Percentiles rank a stretch among this genome's conserved stretches.
These are phyloP conservation scores for Hartigia nigra DNA, from an alignment of 2,888 invertebrate genomes.

Conservation along the genomic window DNA sequence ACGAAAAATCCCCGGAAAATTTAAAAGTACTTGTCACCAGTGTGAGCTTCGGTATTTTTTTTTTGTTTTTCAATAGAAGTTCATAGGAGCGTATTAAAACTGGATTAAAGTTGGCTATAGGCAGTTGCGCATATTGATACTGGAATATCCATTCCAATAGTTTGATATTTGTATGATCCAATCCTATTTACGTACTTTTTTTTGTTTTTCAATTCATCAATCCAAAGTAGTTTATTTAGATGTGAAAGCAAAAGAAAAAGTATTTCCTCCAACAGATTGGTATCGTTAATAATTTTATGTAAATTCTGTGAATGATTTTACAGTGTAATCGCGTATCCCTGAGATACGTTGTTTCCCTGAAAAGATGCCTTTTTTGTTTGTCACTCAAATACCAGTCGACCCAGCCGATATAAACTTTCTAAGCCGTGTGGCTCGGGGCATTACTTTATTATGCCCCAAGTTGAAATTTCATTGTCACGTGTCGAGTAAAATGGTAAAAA, in stretches of 20 bases:
- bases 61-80: too few species aligned
- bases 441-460: not conserved
- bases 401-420: not conserved
- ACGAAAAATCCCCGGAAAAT: too few species aligned
- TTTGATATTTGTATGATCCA: too few species aligned
- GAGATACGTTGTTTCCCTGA: not conserved
- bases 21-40: too few species aligned
- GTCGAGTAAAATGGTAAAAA: not conserved
- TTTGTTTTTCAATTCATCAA: not conserved
- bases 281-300: not conserved
- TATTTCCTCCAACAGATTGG: accelerated
- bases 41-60: too few species aligned
- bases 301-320: not conserved
- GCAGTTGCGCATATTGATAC: too few species aligned
- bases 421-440: not conserved
- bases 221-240: not conserved
- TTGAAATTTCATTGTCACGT: not conserved
- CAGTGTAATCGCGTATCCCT: not conserved
- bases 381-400: not conserved
- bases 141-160: too few species aligned
- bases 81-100: too few species aligned
- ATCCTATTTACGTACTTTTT: not conserved
- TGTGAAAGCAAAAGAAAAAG: not conserved
- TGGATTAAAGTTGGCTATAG: too few species aligned
- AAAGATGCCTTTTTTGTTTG: not conserved